Percentiles rank a stretch among this genome's conserved stretches.
phyloP scores from a whole-genome alignment of 2,113 vertebrate species.

The Mesoclemmys tuberculata region DNA sequence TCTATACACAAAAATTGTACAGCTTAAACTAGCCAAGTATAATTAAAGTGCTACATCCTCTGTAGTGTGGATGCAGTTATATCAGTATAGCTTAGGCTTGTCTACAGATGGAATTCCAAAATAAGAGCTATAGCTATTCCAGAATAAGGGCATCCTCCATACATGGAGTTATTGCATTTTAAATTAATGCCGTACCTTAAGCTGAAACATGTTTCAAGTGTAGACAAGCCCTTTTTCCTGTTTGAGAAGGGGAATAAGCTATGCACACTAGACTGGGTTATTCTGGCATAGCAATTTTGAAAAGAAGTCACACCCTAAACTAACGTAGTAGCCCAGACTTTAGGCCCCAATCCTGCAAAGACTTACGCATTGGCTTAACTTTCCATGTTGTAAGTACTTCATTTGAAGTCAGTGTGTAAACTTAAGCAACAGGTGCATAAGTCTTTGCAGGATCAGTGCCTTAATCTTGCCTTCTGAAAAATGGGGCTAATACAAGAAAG shows the following conservation, averaged over 20 bases:
- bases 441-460: too few relatives aligned
- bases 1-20: rapidly evolving
- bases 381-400: too few relatives aligned
- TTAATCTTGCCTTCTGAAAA: neutral
- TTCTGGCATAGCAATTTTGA: neutral
- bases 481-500: neutral
- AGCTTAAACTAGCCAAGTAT: rapidly evolving
- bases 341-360: too few relatives aligned
- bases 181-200: neutral
- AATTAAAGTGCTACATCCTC: rapidly evolving
- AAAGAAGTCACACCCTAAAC: neutral
- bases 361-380: too few relatives aligned
- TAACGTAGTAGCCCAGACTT: too few relatives aligned
- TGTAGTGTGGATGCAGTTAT: rapidly evolving
- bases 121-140: too few relatives aligned
- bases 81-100: rapidly evolving
- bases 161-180: neutral
- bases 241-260: neutral
- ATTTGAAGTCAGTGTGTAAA: too few relatives aligned
- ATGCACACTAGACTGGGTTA: rapidly evolving
- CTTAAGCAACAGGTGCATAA: too few relatives aligned
- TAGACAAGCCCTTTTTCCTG: neutral
- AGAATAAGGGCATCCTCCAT: neutral
- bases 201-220: neutral
- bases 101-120: neutral